Base-by-base conservation (phyloP, 2,113 vertebrate genomes). In the Callospermophilus lateralis region DNA sequence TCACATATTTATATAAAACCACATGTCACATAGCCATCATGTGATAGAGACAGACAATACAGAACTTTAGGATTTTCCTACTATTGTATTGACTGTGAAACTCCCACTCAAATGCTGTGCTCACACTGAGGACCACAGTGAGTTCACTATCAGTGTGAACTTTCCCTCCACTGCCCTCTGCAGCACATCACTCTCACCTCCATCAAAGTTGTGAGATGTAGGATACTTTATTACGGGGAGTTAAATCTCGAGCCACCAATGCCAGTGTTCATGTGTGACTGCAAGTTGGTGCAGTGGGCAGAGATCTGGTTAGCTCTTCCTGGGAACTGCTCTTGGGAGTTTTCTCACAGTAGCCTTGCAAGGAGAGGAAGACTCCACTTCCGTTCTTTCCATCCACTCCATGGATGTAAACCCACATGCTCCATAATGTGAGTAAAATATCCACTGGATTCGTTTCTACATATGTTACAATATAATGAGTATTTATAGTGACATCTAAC, bases 111-210 rank as follows among this genome's bases (percentile, higher is more conserved):
- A 42, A 61, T 2, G 55, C 55, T 24, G 55, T 58, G 55, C 55
- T 58, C 20, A 58, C 55, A 58, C 55, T 19, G 20, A 63, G 61
- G 24, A 24, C 32, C 2, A 61, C 10, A 17, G 7, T 13, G 8
- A 68, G 19, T 20, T 28, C 22, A 3, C 6, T 9, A 17, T 22
- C 28, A 0, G 8, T 6, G 3, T 15, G 10, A 63, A 3, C 10
- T 72, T 76, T 8, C 19, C 2, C 8, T 4, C 3, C 20, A 6
- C 13, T 8, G 8, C 37, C n/a, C 32, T 76, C 19, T 24, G 22
- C 3, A 51, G 1, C 16, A 34, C 1, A 6, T 6, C 15, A 3
- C 53, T 42, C 6, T 17, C 19, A 34, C 2, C 26, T 65, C 20
- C 16, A 51, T 28, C n/a, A 3, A 32, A n/a, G 2, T 22, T 39